Base-by-base conservation (phyloP, 2,888 invertebrate species). In the Napeogenes sylphis region DNA sequence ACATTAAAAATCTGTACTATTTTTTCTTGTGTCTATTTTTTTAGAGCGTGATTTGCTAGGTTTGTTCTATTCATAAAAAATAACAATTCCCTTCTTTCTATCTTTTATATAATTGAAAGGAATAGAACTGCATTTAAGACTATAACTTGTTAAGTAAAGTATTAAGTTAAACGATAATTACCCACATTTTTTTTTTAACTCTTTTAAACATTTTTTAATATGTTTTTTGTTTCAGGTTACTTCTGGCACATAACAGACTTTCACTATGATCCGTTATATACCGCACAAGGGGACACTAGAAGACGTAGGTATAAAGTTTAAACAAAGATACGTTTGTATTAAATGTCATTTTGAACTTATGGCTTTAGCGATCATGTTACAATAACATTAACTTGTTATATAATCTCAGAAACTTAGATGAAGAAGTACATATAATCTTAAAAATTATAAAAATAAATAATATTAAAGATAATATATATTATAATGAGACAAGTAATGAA, bases 181-280 rank as follows among this genome's bases (percentile, higher is more conserved):
- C 21, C 8, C 14, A 5, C n/a, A 3, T 14, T 21, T 21, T 1
- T 1, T 21, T 21, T 21, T 21, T 35, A 35, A n/a, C n/a, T n/a
- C n/a, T n/a, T n/a, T n/a, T n/a, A 6, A 47, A 47, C 4, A 47
- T 35, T 45, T 42, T 45, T 4, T 8, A 10, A 35, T 53, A n/a
- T n/a, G 14, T 54, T 46, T 30, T 78, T 90, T 91, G 84, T 95
- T 94, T 2, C 94, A 98, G 98, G 97, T 75, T 96, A 95, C 85
- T 98, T 98, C 90, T 98, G 98, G 98, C 98, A 98, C 87, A 96
- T 98, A 79, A 97, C 97, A 71, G 98, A 98, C 85, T 94, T 98
- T 75, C 98, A 98, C 85, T 95, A 96, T 89, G 97, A 98, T 82
- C 94, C 95, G 5, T 93, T 95, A 74, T 97, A 96, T 84, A 94